These are phyloP conservation scores for Jordanella pulchra DNA, from an alignment of 2,797 vertebrate genomes.

Conservation along the genomic window DNA sequence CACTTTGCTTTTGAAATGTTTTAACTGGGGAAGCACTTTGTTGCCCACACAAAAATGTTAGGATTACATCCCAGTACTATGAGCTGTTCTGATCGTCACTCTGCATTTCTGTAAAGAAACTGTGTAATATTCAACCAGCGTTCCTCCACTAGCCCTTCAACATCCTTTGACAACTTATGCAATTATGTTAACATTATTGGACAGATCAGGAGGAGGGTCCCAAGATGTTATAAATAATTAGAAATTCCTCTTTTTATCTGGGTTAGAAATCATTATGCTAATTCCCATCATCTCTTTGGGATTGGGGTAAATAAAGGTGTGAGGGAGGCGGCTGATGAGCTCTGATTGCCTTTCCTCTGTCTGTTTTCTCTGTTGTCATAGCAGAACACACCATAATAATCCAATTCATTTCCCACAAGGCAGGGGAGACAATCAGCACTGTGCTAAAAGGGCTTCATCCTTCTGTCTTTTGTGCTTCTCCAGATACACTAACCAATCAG, in stretches of 20 bases:
- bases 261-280: slow-evolving; percentile 85
- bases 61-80: slow-evolving; percentile 25
- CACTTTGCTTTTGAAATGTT: slow-evolving; percentile 52
- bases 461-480: slow-evolving; percentile 42
- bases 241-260: slow-evolving; percentile 84
- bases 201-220: slow-evolving; percentile 82
- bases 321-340: slow-evolving; percentile 79
- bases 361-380: slow-evolving; percentile 80
- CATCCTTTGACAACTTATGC: slow-evolving; percentile 79
- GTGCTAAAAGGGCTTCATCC: slow-evolving; percentile 48
- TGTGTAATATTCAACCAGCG: slow-evolving; percentile 65
- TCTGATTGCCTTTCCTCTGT: slow-evolving; percentile 77
- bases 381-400: slow-evolving; percentile 76
- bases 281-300: slow-evolving; percentile 79
- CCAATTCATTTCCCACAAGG: slow-evolving; percentile 71
- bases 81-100: slow-evolving; percentile 48
- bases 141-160: slow-evolving; percentile 68
- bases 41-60: slow-evolving; percentile 16
- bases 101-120: slow-evolving; percentile 50
- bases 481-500: slow-evolving; percentile 49
- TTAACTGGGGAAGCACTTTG: neutral
- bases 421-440: slow-evolving; percentile 63
- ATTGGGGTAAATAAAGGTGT: slow-evolving; percentile 85
- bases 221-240: slow-evolving; percentile 87
- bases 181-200: slow-evolving; percentile 89